These are phyloP conservation scores for Eclectus roratus DNA, from an alignment of 2,113 vertebrate genomes.

Conservation along the genomic window DNA sequence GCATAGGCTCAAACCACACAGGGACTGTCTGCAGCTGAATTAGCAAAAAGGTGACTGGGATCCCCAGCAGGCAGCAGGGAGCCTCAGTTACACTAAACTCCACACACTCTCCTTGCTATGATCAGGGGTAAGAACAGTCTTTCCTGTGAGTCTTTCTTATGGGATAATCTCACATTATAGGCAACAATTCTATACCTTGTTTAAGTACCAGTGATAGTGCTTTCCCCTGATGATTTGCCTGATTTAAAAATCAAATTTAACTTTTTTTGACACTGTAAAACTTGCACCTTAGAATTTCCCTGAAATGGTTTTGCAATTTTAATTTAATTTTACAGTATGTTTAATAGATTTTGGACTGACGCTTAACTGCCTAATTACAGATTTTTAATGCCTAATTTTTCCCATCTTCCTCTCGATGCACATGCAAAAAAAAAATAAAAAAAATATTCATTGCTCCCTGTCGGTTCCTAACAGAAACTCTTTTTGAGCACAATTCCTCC, in stretches of 20 bases:
- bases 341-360: not conserved
- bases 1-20: fast-evolving
- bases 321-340: not conserved
- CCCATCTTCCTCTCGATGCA: not conserved
- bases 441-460: not conserved
- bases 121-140: not conserved
- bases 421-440: not conserved
- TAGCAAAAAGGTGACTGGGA: not conserved
- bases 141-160: not conserved
- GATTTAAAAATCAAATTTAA: not conserved
- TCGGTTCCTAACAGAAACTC: not conserved
- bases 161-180: not conserved
- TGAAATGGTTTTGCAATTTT: not conserved
- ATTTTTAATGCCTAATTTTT: not conserved
- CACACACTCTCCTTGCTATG: fast-evolving
- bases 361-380: not conserved
- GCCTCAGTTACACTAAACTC: not conserved
- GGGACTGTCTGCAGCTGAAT: not conserved
- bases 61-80: fast-evolving
- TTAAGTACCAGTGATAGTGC: not conserved
- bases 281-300: not conserved
- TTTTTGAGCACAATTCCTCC: not conserved
- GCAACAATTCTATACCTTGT: not conserved
- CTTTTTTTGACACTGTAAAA: not conserved
- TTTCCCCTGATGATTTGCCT: not conserved